Conservation (phyloP, 2,113 vertebrate genomes). For the Phyllostomus discolor region DNA sequence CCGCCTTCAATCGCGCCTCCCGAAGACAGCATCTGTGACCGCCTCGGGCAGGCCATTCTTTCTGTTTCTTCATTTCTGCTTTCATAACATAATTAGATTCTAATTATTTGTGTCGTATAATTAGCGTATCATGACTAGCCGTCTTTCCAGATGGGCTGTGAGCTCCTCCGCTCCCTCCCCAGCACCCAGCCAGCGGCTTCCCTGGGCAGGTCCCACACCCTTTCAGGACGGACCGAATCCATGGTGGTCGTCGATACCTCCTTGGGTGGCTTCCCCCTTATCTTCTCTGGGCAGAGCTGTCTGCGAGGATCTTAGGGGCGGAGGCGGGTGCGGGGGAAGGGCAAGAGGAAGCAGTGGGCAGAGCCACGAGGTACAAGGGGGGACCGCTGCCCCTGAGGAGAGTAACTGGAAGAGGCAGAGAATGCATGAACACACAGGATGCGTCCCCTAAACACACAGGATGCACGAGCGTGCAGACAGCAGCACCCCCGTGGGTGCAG, state of each 20-base stretch:
- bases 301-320: not conserved
- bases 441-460: not conserved
- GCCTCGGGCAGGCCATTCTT: not conserved
- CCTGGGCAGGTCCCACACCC: fast-evolving
- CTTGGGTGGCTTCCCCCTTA: not conserved
- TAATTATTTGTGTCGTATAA: not conserved
- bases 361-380: not conserved
- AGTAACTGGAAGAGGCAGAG: not conserved
- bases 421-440: not conserved
- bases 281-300: not conserved
- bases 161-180: not conserved
- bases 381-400: not conserved
- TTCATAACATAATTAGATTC: constrained; percentile 9
- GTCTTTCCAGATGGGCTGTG: not conserved
- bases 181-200: not conserved
- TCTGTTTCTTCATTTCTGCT: not conserved
- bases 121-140: not conserved
- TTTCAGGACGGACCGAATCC: not conserved
- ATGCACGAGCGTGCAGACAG: not conserved
- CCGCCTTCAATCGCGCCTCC: fast-evolving
- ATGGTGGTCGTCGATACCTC: fast-evolving
- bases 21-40: fast-evolving
- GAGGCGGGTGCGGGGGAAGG: not conserved
- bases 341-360: not conserved
- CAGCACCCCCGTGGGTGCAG: not conserved